A percentile compares a stretch with the other conserved stretches of the same genome.
Evolutionary conservation across 2,797 vertebrate genomes (phyloP).

Genomic region (Sebastes itinus): DNA sequence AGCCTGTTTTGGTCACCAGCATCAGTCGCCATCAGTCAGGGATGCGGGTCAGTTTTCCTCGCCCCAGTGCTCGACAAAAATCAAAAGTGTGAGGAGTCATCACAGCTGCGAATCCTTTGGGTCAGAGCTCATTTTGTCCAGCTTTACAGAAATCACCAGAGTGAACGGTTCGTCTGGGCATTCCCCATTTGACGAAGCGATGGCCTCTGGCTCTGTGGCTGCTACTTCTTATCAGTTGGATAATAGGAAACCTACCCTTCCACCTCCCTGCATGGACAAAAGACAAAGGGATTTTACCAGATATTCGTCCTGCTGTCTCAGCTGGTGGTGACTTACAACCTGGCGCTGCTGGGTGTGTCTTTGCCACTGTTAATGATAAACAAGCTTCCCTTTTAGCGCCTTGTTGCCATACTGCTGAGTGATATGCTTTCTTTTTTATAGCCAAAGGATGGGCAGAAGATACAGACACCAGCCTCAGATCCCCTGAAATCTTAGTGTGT

Average conservation of each 20-base stretch:
- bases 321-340: conserved; percentile 28
- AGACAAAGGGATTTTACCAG: conserved; percentile 17
- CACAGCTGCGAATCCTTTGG: conserved; percentile 4
- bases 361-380: conserved; percentile 52
- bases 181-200: conserved; percentile 15
- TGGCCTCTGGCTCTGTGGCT: conserved; percentile 22
- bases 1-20: conserved; percentile 27
- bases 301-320: conserved; percentile 3
- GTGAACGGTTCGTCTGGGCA: conserved; percentile 4
- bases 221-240: conserved; percentile 29
- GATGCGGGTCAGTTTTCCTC: conserved; percentile 18
- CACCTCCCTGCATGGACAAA: background rate
- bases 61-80: conserved; percentile 1
- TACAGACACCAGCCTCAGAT: conserved; percentile 11
- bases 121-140: conserved; percentile 25
- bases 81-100: conserved; percentile 8
- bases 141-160: conserved; percentile 13
- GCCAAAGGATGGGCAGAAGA: background rate
- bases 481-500: conserved; percentile 4
- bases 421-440: too few species aligned
- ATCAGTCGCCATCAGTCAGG: conserved; percentile 15
- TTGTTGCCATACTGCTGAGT: background rate
- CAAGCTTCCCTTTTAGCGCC: conserved; percentile 15
- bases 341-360: conserved; percentile 32
- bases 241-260: conserved; percentile 11